Base-by-base conservation (phyloP, 2,888 invertebrate genomes). In the Lydus trimaculatus region DNA sequence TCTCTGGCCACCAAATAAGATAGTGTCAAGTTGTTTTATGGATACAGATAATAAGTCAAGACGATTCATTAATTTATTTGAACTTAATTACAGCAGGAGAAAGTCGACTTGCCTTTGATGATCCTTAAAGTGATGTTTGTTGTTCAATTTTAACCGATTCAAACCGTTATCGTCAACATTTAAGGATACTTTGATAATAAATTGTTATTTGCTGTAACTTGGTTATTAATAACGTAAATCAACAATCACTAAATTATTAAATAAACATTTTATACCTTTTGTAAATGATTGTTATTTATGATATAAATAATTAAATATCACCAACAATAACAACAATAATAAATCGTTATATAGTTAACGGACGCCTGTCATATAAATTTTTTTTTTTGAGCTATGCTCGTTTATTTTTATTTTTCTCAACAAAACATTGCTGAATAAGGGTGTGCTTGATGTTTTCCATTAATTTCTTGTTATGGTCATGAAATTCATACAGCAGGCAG, bases 1-100 rank as follows among this genome's bases (percentile, higher is more conserved):
- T 43, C 43, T 43, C 43, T 43, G 43, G 36, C 17, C 5, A 48
- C 48, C 48, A 11, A 48, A 48, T 28, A 69, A 79, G 81, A 82
- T 82, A 81, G 79, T 78, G 81, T 81, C 81, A 80, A 80, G 75
- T 80, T 81, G 79, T 78, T 82, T 81, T 81, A 82, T 80, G 74
- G 77, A 67, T 76, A 75, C 78, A 80, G 81, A 81, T 80, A 79
- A 75, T 74, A 71, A 72, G 73, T 74, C 74, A 78, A 78, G 76
- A 76, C 81, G 79, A 80, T 82, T 79, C 82, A 82, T 82, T 83
- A 82, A 82, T 82, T 82, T 52, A 28, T 15, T 23, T 81, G 77
- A 64, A 78, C 74, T 80, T 82, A 81, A 82, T 82, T 82, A 79
- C 74, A 73, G 73, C 70, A 8, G 73, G 75, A 74, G 78, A 80